Evolutionary conservation across 2,113 vertebrate genomes (phyloP).

Genomic region (Bubo scandiacus): DNA sequence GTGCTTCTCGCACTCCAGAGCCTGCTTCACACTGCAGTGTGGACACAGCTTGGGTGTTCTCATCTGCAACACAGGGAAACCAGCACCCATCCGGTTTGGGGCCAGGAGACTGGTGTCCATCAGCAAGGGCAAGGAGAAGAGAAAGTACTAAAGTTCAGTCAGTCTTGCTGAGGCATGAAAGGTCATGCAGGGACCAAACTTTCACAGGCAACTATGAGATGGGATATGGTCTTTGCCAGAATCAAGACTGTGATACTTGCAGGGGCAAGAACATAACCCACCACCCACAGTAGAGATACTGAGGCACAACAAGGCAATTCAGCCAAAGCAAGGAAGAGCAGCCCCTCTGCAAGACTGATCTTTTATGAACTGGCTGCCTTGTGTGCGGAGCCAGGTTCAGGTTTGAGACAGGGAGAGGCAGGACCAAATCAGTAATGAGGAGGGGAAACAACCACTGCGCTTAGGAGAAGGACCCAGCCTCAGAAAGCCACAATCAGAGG

Average conservation of each 20-base stretch:
- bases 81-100: neutral
- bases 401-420: neutral
- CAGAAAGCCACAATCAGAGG: neutral
- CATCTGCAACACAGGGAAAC: neutral
- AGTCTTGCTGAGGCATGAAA: neutral
- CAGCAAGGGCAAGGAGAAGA: neutral
- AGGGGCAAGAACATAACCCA: neutral
- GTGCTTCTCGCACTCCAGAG: neutral
- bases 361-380: neutral
- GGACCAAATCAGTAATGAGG: neutral
- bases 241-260: neutral
- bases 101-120: neutral
- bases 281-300: neutral
- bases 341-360: neutral
- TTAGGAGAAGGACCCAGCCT: neutral
- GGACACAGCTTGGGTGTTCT: neutral
- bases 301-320: neutral
- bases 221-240: rapidly evolving
- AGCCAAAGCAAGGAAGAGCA: neutral
- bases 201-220: too few species aligned
- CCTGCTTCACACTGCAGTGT: neutral
- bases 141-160: neutral
- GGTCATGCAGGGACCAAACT: neutral
- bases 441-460: neutral
- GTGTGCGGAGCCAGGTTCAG: neutral